Base-by-base conservation (phyloP, 1,140 invertebrate species). In the Gryon sp. region DNA sequence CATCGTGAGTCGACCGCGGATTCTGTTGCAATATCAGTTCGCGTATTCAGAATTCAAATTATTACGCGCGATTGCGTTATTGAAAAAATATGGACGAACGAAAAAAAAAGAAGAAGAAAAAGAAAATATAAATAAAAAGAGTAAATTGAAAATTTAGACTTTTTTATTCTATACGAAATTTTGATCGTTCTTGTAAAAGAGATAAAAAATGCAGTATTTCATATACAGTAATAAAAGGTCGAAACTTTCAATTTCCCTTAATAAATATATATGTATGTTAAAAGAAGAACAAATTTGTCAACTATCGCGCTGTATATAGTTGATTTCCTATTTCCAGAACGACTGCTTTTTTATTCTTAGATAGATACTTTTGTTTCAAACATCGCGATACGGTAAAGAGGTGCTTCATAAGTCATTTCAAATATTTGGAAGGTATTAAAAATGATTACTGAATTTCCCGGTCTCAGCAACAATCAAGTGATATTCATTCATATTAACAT, bases 271-370 rank as follows among this genome's bases (percentile, higher is more conserved):
- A n/a, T n/a, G n/a, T n/a, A n/a, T n/a, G n/a, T n/a, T n/a, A n/a
- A n/a, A n/a, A n/a, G n/a, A n/a, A n/a, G n/a, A n/a, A n/a, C n/a
- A n/a, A n/a, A n/a, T n/a, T n/a, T n/a, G n/a, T n/a, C n/a, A 32
- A 15, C 6, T 19, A 52, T 43, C 12, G 19, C 38, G 11, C 7
- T 60, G 53, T 60, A 60, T 14, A 70, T 60, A 70, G 28, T 60
- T 52, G 15, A 57, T 20, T 40, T 60, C 53, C n/a, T 19, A 53
- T 53, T 70, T 52, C 16, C 8, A 52, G 11, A 46, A 20, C 24
- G 45, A 69, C 43, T 59, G 53, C 34, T 50, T 70, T 60, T 69
- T 52, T 30, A 50, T 48, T 69, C 41, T 32, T 18, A 9, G 15
- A 50, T 26, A 38, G 24, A 20, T n/a, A 41, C 12, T 16, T 55